Evolutionary conservation across 2,888 invertebrate genomes (phyloP).

Genomic region (Stegophylla sp.): DNA sequence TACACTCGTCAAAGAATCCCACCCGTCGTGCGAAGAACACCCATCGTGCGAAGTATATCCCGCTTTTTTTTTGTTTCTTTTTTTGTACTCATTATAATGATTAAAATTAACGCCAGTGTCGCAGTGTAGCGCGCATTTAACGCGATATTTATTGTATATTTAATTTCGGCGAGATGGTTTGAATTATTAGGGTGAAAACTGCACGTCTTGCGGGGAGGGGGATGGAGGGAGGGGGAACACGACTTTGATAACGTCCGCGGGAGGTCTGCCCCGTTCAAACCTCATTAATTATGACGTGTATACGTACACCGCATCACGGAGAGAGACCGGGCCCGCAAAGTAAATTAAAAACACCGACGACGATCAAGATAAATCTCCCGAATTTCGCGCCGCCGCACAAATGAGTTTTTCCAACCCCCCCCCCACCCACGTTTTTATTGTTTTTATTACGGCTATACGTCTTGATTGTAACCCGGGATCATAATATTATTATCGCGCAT

Average conservation of each 20-base stretch:
- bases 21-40: no score
- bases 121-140: no score
- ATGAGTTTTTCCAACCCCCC: slow-evolving; percentile 37
- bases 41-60: no score
- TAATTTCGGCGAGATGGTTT: slow-evolving; percentile 3
- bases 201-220: neutral
- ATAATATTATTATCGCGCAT: no score
- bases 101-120: no score
- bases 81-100: no score
- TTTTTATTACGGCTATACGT: slow-evolving; percentile 1
- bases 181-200: slow-evolving; percentile 46
- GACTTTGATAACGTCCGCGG: slow-evolving; percentile 27
- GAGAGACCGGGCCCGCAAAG: slow-evolving; percentile 6
- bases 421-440: slow-evolving; percentile 11
- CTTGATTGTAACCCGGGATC: neutral
- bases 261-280: neutral
- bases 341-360: slow-evolving; percentile 54
- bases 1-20: no score
- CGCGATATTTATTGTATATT: slow-evolving; percentile 18
- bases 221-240: no score
- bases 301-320: no score
- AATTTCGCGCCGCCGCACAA: slow-evolving; percentile 7
- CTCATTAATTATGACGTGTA: slow-evolving; percentile 37
- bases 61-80: no score
- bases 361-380: slow-evolving; percentile 42